These are phyloP conservation scores for Buathra laborator DNA, from an alignment of 2,888 invertebrate species.

Conservation along the genomic window DNA sequence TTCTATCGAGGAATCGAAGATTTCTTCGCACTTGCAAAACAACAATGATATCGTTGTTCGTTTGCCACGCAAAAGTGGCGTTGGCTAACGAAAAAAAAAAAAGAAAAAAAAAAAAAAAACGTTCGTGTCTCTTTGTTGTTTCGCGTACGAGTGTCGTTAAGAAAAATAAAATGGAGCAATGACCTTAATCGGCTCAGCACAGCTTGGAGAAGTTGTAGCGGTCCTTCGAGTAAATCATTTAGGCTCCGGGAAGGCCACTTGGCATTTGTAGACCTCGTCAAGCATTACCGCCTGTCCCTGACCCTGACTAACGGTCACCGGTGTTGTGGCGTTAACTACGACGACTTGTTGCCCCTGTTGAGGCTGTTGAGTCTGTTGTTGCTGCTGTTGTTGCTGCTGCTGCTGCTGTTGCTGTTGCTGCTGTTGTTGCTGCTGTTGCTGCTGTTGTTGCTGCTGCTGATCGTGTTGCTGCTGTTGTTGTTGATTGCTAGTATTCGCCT, in stretches of 20 bases:
- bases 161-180: conserved; percentile 71
- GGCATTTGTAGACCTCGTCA: conserved; percentile 84
- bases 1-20: background rate
- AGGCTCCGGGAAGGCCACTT: conserved; percentile 84
- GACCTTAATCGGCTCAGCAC: conserved; percentile 69
- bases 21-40: background rate
- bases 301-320: conserved; percentile 83
- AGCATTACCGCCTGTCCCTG: conserved; percentile 84
- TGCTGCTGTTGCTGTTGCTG: conserved; percentile 79
- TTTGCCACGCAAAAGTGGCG: background rate
- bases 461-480: conserved; percentile 79
- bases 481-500: conserved; percentile 85
- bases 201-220: conserved; percentile 59
- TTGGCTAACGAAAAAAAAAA: background rate
- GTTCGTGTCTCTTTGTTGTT: conserved; percentile 11
- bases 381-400: conserved; percentile 77
- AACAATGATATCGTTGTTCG: background rate
- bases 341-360: conserved; percentile 83
- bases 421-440: conserved; percentile 71
- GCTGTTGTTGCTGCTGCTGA: conserved; percentile 66
- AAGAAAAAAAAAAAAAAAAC: background rate
- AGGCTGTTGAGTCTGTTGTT: conserved; percentile 79
- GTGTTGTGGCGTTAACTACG: conserved; percentile 83
- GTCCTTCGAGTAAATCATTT: conserved; percentile 81
- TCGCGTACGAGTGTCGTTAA: conserved; percentile 49